A percentile compares a stretch with the other conserved stretches of the same genome.
phyloP scores from a whole-genome alignment of 1,140 invertebrate genomes.

The Bemisia tabaci region DNA sequence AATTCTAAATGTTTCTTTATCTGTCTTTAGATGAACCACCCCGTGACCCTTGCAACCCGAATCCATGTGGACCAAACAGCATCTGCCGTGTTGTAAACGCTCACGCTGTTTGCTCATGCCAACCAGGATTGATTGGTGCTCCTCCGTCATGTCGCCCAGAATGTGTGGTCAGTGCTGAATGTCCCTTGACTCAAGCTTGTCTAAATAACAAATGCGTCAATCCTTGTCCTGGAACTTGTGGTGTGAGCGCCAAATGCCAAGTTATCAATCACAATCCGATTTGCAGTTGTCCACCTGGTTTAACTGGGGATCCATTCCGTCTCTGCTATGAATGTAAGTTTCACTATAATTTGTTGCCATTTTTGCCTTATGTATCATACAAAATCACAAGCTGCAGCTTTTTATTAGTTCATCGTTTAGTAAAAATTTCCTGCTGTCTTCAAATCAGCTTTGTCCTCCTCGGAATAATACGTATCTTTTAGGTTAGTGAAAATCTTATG shows the following conservation, averaged over 20 bases:
- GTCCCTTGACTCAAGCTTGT: slow-evolving; percentile 50
- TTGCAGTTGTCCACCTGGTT: slow-evolving; percentile 39
- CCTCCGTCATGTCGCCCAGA: slow-evolving; percentile 60
- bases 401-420: too few relatives aligned
- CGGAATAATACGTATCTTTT: too few relatives aligned
- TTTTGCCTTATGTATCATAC: too few relatives aligned
- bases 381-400: too few relatives aligned
- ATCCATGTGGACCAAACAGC: slow-evolving; percentile 48
- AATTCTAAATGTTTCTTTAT: too few relatives aligned
- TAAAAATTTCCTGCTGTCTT: too few relatives aligned
- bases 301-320: slow-evolving; percentile 42
- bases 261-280: slow-evolving; percentile 40
- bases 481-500: too few relatives aligned
- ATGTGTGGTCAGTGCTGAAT: slow-evolving; percentile 55
- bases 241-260: slow-evolving; percentile 41
- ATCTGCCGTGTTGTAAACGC: slow-evolving; percentile 38
- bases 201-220: slow-evolving; percentile 54
- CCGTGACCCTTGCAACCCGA: slow-evolving; percentile 44
- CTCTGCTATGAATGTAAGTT: slow-evolving; percentile 33
- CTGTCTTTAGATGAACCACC: slow-evolving; percentile 19
- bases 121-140: slow-evolving; percentile 40
- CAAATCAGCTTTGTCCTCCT: too few relatives aligned
- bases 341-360: too few relatives aligned
- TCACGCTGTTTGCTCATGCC: slow-evolving; percentile 39
- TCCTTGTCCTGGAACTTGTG: slow-evolving; percentile 57